Conservation (phyloP, 1,140 invertebrate genomes). For the Eufriesea mexicana region DNA sequence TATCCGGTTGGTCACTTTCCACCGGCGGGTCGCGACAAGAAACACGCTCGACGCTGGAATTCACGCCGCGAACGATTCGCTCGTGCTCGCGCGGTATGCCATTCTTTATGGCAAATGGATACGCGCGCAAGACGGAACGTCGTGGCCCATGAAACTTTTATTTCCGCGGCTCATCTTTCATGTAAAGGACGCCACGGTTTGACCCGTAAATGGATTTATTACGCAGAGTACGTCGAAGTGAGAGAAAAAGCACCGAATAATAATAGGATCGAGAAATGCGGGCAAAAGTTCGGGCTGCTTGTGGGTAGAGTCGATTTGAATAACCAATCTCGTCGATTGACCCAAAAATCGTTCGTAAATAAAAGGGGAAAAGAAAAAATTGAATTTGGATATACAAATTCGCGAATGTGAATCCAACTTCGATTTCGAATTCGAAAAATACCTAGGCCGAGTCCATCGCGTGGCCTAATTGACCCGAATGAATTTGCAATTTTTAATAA, state of each 20-base stretch:
- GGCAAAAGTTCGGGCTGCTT: not conserved
- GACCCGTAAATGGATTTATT: slow-evolving; percentile 15
- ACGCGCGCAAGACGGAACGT: slow-evolving; percentile 8
- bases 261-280: not conserved
- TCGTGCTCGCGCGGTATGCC: slow-evolving; percentile 2
- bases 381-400: too few relatives aligned
- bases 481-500: too few relatives aligned
- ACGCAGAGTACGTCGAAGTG: slow-evolving; percentile 4
- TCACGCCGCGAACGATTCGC: slow-evolving; percentile 2
- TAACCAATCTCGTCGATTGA: too few relatives aligned
- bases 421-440: too few relatives aligned
- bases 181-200: not conserved
- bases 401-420: too few relatives aligned
- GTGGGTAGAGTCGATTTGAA: not conserved
- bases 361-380: too few relatives aligned
- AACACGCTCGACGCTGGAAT: not conserved
- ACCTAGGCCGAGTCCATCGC: too few relatives aligned
- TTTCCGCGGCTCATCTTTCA: slow-evolving; percentile 4
- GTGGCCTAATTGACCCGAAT: too few relatives aligned
- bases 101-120: slow-evolving; percentile 25
- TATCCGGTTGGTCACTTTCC: not conserved
- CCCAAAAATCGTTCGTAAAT: too few relatives aligned
- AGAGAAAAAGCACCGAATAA: not conserved
- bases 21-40: not conserved
- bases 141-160: slow-evolving; percentile 25